Evolutionary conservation across 2,797 vertebrate genomes (phyloP).

Genomic region (Acanthurus leucopareius): DNA sequence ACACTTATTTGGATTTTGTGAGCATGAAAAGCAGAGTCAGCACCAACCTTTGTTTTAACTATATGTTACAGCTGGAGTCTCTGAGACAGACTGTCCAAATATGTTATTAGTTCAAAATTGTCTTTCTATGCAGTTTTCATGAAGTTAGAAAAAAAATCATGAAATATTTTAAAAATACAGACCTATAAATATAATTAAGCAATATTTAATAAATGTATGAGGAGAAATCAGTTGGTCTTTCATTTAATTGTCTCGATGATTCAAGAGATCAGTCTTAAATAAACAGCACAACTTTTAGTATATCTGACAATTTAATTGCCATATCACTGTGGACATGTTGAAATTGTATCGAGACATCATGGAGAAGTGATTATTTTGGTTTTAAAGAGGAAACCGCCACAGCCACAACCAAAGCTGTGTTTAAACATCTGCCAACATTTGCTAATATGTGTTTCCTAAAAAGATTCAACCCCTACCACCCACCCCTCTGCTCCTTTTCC

Average conservation of each 20-base stretch:
- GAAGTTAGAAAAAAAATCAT: background rate
- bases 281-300: background rate
- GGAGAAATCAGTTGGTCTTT: no score
- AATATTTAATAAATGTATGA: no score
- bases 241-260: background rate
- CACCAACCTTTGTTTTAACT: background rate
- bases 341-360: conserved; percentile 25
- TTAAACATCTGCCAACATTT: conserved; percentile 65
- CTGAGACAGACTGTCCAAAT: background rate
- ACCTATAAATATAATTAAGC: background rate
- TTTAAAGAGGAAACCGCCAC: conserved; percentile 64
- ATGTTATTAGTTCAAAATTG: background rate
- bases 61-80: background rate
- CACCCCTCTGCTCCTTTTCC: background rate
- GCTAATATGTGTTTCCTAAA: conserved; percentile 40
- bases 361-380: conserved; percentile 48
- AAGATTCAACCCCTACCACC: conserved; percentile 14
- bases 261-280: background rate
- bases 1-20: background rate
- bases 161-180: background rate
- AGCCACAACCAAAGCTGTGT: conserved; percentile 48
- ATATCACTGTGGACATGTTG: conserved; percentile 16
- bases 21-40: background rate
- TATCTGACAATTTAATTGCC: background rate
- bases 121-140: background rate